Base-by-base conservation (phyloP, 2,797 vertebrate genomes). In the Pelochelys cantorii region DNA sequence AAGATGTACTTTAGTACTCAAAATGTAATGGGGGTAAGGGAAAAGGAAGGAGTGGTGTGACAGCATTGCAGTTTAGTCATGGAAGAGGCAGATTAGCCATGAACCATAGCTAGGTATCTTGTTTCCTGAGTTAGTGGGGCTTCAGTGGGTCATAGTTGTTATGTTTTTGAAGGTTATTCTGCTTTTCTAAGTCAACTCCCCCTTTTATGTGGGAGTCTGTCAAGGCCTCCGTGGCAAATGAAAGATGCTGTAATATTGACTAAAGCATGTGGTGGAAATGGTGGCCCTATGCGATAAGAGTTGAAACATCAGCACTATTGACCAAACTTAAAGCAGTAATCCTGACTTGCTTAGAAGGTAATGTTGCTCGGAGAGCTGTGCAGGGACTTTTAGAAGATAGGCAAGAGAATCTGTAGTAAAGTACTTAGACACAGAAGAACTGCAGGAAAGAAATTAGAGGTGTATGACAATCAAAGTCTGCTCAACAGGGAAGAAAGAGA, bases 401-500 rank as follows among this genome's bases (percentile, higher is more conserved):
- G 31, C 31, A n/a, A n/a, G 31, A 68, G 18, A 34, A 68, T 17
- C 65, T 68, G 17, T 68, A 34, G 65, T 68, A 82, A 83, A 93
- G 80, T 29, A 20, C 80, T 77, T 5, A 6, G 13, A 87, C 74
- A 84, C 27, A 3, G 14, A 7, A n/a, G 81, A 75, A 37, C 22
- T 81, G 85, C 37, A 84, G 81, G 74, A 89, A 89, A 91, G 59
- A 90, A 84, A 53, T 34, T 91, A 84, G 93, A 91, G 53, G 25
- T n/a, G 48, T 23, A 48, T 1, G 42, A 25, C 12, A 54, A 74
- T 84, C 82, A 48, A 55, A 83, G 65, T 84, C 55, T 80, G 59
- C 86, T 60, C 79, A 95, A 84, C 34, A 84, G 83, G 81, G 89
- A 92, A 85, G 84, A 90, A 20, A 84, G 83, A 87, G 62, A 89